Base-by-base conservation (phyloP, 2,888 invertebrate genomes). In the Xanthia togata region DNA sequence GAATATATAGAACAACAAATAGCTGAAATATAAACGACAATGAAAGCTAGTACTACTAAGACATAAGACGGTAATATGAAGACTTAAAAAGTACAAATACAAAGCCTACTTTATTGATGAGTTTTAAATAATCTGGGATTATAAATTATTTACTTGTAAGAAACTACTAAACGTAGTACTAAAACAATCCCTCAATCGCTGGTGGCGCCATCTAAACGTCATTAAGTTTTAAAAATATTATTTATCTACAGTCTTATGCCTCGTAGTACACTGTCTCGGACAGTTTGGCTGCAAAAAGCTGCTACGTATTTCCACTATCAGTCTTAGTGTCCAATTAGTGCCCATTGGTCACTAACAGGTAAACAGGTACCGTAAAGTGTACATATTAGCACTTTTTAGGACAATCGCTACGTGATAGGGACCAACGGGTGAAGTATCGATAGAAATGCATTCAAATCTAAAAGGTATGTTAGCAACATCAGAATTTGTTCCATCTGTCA, bases 321-420 rank as follows among this genome's bases (percentile, higher is more conserved):
- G 90, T 90, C 90, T 91, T 91, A 81, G 89, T 88, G 89, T 89
- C 87, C 88, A 87, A 85, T 86, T 88, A 86, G 86, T 79, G 85
- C 75, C 62, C 63, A 74, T 77, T 80, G 60, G 57, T 76, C 73
- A 64, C 73, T 74, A 80, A 80, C 68, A 82, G 11, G 70, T 84
- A 75, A 80, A 80, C 68, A 82, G 11, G 70, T 84, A 75, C 73
- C 74, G 26, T 31, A n/a, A 65, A 71, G 26, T n/a, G 57, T 76
- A 76, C 73, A 53, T 35, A 50, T 35, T 35, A 35, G 79, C 73
- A 83, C 65, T 68, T 71, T 71, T 44, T 65, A 68, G 70, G n/a
- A 73, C 59, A 70, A 65, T 62, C 69, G 50, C 50, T 41, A 76
- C 70, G 6, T 64, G 67, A 73, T 73, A 78, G 41, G 41, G 67